A percentile compares a stretch with the other conserved stretches of the same genome.
phyloP scores from a whole-genome alignment of 2,797 vertebrate species.

The Urophycis tenuis region DNA sequence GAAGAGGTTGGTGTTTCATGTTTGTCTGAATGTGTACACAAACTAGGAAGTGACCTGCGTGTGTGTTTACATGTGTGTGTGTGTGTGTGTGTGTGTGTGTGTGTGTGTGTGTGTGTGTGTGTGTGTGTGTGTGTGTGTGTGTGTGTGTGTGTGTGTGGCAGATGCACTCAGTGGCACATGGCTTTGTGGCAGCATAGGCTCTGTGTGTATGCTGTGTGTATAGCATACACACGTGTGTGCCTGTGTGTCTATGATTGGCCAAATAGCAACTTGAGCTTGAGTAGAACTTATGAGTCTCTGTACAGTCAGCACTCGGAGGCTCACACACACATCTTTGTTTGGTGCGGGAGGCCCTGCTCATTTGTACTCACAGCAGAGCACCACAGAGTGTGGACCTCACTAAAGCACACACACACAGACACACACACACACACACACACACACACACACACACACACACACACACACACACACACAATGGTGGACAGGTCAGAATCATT shows the following conservation, averaged over 20 bases:
- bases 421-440: conserved; percentile 6
- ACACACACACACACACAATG: too few species aligned
- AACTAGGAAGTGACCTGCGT: conserved; percentile 41
- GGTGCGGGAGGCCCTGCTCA: conserved; percentile 45
- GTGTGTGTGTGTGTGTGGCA: conserved; percentile 45
- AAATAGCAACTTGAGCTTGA: conserved; percentile 19
- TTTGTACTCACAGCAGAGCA: conserved; percentile 53
- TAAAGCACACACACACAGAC: conserved; percentile 32
- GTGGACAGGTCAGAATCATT: too few species aligned
- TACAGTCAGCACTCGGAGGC: conserved; percentile 34
- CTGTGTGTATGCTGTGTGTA: conserved; percentile 30
- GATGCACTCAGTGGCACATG: conserved; percentile 62
- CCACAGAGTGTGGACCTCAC: conserved; percentile 48
- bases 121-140: conserved; percentile 22
- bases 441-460: background rate
- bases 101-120: conserved; percentile 30
- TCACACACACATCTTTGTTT: conserved; percentile 40
- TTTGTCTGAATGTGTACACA: conserved; percentile 18
- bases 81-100: background rate
- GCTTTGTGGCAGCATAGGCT: conserved; percentile 61
- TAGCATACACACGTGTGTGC: conserved; percentile 7
- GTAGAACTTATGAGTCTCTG: conserved; percentile 28
- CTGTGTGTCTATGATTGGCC: conserved; percentile 19
- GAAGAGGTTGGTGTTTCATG: too few species aligned
- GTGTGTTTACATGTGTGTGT: too few species aligned